A percentile compares a stretch with the other conserved stretches of the same genome.
Conservation (phyloP, 2,888 invertebrate species). For the Hypsopygia costalis region DNA sequence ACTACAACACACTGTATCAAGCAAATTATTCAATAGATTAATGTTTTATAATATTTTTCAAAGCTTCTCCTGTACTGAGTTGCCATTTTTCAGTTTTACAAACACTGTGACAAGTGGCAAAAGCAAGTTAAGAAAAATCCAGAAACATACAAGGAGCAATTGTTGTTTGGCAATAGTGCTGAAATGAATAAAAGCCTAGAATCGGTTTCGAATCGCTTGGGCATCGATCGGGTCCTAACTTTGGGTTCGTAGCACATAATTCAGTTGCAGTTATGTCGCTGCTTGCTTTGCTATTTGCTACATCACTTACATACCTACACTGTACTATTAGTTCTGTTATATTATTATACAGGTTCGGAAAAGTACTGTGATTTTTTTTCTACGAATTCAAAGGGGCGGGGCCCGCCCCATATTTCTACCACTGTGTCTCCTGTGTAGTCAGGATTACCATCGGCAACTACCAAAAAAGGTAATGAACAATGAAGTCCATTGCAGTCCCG, state of each 20-base stretch:
- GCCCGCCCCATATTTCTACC: too few species aligned
- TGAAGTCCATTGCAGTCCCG: too few species aligned
- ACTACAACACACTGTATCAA: too few species aligned
- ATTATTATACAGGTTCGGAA: too few species aligned
- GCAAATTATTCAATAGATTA: too few species aligned
- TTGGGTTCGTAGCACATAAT: conserved; percentile 65
- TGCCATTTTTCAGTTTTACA: conserved; percentile 86
- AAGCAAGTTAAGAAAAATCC: conserved; percentile 85
- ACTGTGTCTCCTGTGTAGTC: too few species aligned
- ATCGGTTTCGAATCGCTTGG: conserved; percentile 81
- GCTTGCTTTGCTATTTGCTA: conserved; percentile 56
- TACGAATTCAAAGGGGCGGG: too few species aligned
- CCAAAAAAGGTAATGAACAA: too few species aligned
- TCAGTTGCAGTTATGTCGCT: conserved; percentile 18
- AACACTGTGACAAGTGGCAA: conserved; percentile 86
- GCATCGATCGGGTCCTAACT: conserved; percentile 72
- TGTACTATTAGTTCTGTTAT: too few species aligned
- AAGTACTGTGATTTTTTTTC: too few species aligned
- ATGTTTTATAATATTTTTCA: conserved; percentile 6
- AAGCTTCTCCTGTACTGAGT: conserved; percentile 40
- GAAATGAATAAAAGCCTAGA: conserved; percentile 80
- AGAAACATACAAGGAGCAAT: conserved; percentile 78
- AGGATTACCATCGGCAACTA: too few species aligned
- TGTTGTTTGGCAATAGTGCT: conserved; percentile 73
- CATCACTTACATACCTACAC: too few species aligned